phyloP scores from a whole-genome alignment of 2,113 vertebrate species.

The Arizona elegans region DNA sequence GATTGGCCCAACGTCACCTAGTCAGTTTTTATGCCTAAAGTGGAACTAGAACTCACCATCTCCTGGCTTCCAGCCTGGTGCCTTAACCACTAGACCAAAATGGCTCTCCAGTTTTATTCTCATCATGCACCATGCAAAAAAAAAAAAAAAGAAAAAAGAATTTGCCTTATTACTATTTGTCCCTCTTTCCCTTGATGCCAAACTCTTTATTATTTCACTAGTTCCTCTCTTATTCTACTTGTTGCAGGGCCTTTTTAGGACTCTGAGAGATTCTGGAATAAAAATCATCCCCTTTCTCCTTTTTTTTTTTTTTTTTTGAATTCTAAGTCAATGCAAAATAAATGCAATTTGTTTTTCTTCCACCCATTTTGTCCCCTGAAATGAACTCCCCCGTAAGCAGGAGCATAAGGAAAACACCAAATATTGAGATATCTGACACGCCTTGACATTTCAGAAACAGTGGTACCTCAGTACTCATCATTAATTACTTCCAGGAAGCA shows the following conservation, averaged over 20 bases:
- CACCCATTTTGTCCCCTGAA: not conserved
- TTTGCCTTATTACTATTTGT: not conserved
- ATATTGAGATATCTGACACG: not conserved
- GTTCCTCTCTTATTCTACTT: not conserved
- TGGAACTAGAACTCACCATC: not conserved
- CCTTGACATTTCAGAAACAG: not conserved
- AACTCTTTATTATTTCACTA: not conserved
- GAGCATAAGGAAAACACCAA: not conserved
- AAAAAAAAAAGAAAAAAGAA: not conserved
- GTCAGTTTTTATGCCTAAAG: not conserved
- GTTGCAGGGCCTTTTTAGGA: not conserved
- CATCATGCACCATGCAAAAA: not conserved
- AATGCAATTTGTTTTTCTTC: not conserved
- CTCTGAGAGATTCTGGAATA: not conserved
- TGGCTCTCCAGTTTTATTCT: not conserved
- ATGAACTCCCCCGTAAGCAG: not conserved
- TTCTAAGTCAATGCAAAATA: not conserved
- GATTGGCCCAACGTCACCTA: too few species aligned
- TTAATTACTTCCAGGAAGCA: not conserved
- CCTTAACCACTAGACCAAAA: not conserved
- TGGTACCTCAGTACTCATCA: not conserved
- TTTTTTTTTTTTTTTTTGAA: not conserved
- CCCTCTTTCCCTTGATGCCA: not conserved
- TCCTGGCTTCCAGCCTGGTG: not conserved
- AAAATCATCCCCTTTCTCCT: not conserved